Conservation (phyloP, 2,113 vertebrate species). For the Hirundichthys speculiger region DNA sequence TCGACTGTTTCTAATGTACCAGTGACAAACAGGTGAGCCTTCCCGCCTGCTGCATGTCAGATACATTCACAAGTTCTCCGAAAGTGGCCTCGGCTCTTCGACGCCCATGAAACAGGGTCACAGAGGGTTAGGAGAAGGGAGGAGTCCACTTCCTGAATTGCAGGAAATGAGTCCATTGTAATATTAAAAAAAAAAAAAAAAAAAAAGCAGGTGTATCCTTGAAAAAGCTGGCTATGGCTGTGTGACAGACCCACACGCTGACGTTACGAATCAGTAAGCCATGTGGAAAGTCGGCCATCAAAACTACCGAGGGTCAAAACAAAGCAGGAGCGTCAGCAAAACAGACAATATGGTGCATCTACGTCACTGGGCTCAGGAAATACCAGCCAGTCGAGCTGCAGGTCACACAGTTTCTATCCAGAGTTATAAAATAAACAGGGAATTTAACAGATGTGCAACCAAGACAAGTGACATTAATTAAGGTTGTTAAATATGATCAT, state of each 20-base stretch:
- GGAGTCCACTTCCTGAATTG: slow-evolving; percentile 74
- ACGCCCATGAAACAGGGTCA: slow-evolving; percentile 31
- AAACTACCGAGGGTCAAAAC: no score
- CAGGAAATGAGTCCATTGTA: slow-evolving; percentile 80
- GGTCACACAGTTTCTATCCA: no score
- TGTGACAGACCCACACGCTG: slow-evolving; percentile 7
- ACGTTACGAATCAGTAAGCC: slow-evolving; percentile 8
- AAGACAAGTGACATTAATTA: no score
- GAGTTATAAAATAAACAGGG: no score
- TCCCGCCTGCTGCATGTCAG: slow-evolving; percentile 32
- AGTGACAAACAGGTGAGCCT: slow-evolving; percentile 29
- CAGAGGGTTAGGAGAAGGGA: slow-evolving; percentile 48
- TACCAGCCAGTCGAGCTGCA: no score
- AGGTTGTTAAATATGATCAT: no score
- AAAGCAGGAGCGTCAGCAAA: no score
- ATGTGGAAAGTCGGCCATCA: neutral
- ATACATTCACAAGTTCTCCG: slow-evolving; percentile 70
- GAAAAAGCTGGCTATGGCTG: slow-evolving; percentile 29
- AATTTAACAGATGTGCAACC: no score
- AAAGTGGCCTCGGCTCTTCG: slow-evolving; percentile 64
- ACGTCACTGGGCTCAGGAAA: no score
- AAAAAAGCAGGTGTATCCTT: slow-evolving; percentile 79
- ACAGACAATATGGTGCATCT: no score
- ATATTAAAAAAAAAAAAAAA: slow-evolving; percentile 33
- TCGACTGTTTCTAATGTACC: slow-evolving; percentile 13